Percentiles rank a stretch among this genome's conserved stretches.
Conservation (phyloP, 2,888 invertebrate species). For the Beris chalybata region DNA sequence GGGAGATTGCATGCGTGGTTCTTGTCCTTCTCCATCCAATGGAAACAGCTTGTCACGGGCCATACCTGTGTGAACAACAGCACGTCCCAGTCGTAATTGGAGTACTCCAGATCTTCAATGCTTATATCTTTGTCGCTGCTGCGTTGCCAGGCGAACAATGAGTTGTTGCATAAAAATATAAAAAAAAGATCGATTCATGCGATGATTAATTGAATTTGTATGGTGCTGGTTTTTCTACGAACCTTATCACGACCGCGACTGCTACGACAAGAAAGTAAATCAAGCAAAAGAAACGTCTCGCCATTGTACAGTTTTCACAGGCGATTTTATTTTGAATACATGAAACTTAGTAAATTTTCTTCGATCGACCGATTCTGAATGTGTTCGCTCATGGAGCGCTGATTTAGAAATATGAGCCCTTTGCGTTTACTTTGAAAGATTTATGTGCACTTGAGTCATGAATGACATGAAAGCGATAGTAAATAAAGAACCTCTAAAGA, state of each 20-base stretch:
- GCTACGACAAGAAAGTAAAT: conserved; percentile 2
- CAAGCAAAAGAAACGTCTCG: not conserved
- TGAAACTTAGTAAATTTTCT: too few relatives aligned
- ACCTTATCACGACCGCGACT: not conserved
- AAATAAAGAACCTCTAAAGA: too few relatives aligned
- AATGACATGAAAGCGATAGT: too few relatives aligned
- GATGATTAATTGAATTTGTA: not conserved
- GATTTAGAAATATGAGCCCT: too few relatives aligned
- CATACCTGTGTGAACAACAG: conserved; percentile 80
- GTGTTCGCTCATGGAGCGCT: too few relatives aligned
- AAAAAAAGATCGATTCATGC: not conserved
- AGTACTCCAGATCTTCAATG: conserved; percentile 15
- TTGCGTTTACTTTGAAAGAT: too few relatives aligned
- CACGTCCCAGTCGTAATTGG: conserved; percentile 66
- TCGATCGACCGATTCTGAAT: too few relatives aligned
- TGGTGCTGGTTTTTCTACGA: not conserved
- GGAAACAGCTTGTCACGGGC: conserved; percentile 72
- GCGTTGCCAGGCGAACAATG: not conserved
- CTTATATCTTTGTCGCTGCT: not conserved
- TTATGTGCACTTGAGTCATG: too few relatives aligned
- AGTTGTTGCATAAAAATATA: not conserved
- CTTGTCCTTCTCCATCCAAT: conserved; percentile 67
- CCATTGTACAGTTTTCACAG: not conserved
- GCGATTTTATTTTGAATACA: too few relatives aligned
- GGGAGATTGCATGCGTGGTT: conserved; percentile 68